These are phyloP conservation scores for Goniozus legneri DNA, from an alignment of 1,140 invertebrate species.

Conservation along the genomic window DNA sequence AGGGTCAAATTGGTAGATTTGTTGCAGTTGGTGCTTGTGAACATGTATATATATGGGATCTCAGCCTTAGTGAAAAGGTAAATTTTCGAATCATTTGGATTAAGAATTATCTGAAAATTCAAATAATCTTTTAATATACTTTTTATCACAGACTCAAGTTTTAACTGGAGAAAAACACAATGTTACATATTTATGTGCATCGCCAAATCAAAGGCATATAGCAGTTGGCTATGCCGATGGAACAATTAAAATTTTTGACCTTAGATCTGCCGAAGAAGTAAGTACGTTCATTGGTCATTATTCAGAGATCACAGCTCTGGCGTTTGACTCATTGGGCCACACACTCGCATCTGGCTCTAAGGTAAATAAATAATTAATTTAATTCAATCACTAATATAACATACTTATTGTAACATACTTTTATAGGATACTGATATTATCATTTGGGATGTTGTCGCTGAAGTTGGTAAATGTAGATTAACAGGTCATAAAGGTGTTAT, in stretches of 20 bases:
- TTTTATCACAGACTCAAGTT: constrained; percentile 67
- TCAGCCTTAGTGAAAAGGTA: constrained; percentile 85
- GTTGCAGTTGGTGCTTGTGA: constrained; percentile 88
- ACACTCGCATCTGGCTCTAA: constrained; percentile 82
- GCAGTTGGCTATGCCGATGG: constrained; percentile 93
- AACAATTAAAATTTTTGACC: constrained; percentile 77
- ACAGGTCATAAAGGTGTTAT: constrained; percentile 90
- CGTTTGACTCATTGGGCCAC: constrained; percentile 77
- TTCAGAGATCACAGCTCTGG: constrained; percentile 76
- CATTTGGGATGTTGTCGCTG: constrained; percentile 91
- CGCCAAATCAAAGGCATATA: constrained; percentile 70
- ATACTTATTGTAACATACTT: constrained; percentile 15
- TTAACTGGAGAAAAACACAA: constrained; percentile 73
- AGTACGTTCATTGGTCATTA: constrained; percentile 87
- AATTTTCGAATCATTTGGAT: constrained; percentile 19
- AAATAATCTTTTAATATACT: constrained; percentile 12
- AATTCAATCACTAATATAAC: constrained; percentile 4
- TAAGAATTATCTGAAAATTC: not conserved
- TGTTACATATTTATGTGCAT: constrained; percentile 70
- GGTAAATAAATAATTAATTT: constrained; percentile 51
- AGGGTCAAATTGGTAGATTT: constrained; percentile 75
- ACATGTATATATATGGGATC: constrained; percentile 92
- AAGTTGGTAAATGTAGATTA: constrained; percentile 83
- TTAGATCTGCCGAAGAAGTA: constrained; percentile 64
- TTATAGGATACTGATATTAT: constrained; percentile 86